Conservation (phyloP, 1,140 invertebrate species). For the Eciton burchellii region DNA sequence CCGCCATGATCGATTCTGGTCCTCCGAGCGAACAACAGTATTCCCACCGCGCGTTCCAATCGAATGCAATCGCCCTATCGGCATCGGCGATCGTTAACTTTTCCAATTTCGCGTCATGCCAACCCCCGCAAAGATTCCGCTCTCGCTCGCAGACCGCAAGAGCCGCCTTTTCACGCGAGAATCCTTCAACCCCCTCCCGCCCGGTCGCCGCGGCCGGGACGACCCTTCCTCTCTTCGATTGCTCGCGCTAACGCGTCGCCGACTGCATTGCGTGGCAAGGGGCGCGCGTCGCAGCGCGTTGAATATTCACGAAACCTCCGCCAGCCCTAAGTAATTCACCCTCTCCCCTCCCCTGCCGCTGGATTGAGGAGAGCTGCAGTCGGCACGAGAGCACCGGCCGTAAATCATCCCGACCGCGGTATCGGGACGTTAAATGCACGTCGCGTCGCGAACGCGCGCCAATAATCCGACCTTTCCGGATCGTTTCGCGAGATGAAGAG, state of each 20-base stretch:
- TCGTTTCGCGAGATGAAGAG: too few relatives aligned
- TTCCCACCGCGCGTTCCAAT: constrained; percentile 1
- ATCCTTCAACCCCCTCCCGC: not conserved
- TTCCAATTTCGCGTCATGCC: constrained; percentile 41
- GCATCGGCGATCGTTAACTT: constrained; percentile 41
- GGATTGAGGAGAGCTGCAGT: not conserved
- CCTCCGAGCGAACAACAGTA: constrained; percentile 20
- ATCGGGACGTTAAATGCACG: not conserved
- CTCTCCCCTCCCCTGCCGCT: not conserved
- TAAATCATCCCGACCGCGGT: constrained; percentile 29
- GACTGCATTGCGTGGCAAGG: constrained; percentile 73
- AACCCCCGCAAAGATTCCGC: constrained; percentile 38
- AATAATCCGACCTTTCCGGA: too few relatives aligned
- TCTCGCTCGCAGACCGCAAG: not conserved
- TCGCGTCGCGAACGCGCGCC: too few relatives aligned
- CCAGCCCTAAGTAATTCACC: constrained; percentile 37
- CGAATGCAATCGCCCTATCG: constrained; percentile 26
- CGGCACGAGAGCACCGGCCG: constrained; percentile 15
- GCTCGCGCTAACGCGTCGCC: constrained; percentile 32
- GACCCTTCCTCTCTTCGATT: not conserved
- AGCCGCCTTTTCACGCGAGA: constrained; percentile 24
- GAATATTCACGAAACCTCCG: constrained; percentile 68
- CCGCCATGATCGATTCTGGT: not conserved
- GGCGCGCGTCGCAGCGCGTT: constrained; percentile 64
- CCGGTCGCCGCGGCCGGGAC: too few relatives aligned